phyloP scores from a whole-genome alignment of 2,797 vertebrate genomes.

The Podarcis siculus region DNA sequence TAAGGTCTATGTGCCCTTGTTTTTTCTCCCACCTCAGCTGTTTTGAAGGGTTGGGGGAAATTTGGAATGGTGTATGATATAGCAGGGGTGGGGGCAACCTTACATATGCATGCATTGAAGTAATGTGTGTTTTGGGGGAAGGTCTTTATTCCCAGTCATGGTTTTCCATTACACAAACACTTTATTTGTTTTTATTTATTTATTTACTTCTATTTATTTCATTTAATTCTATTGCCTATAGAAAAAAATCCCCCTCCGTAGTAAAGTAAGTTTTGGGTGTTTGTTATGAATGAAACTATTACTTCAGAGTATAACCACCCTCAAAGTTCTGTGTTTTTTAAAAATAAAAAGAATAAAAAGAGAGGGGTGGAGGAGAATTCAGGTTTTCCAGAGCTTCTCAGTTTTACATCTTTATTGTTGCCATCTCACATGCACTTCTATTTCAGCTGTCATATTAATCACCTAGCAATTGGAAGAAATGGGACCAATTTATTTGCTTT shows the following conservation, averaged over 20 bases:
- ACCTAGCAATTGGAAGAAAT: slow-evolving; percentile 6
- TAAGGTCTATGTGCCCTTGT: background rate
- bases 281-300: too few species aligned
- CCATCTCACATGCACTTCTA: background rate
- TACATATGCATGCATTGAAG: background rate
- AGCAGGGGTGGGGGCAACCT: background rate
- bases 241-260: too few species aligned
- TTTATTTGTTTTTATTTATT: background rate
- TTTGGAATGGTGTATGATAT: background rate
- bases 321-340: background rate
- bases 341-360: background rate
- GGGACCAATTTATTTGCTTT: slow-evolving; percentile 11
- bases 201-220: background rate
- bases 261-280: too few species aligned
- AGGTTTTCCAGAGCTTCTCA: background rate
- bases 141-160: background rate
- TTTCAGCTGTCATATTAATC: background rate
- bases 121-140: background rate
- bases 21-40: too few species aligned
- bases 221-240: too few species aligned
- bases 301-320: too few species aligned
- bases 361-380: background rate
- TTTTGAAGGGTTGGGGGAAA: background rate
- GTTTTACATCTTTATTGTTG: background rate
- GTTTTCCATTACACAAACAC: background rate